Base-by-base conservation (phyloP, 2,888 invertebrate genomes). In the Eucriotettix oculatus region DNA sequence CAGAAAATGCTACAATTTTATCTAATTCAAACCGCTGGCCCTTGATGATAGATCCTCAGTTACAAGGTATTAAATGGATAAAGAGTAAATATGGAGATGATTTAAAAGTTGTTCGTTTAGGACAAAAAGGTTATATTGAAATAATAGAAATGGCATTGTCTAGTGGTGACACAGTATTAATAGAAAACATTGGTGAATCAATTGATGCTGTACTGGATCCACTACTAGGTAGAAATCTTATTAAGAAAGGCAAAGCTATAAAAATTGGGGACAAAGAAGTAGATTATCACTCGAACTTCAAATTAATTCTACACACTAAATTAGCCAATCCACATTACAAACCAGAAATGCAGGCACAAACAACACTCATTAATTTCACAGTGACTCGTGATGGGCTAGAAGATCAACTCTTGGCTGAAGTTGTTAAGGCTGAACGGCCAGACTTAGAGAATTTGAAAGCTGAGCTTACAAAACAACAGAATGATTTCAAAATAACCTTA, bases 341-440 rank as follows among this genome's bases (percentile, higher is more conserved):
- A 70, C 95, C 95, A 0, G 95, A 96, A 75, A 90, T 95, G 84
- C 95, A 96, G 43, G 95, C 95, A 0, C 95, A 96, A 75, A 89
- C 93, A 10, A 95, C 95, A 0, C 79, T 96, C 16, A 94, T 96
- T 64, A 95, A 96, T 74, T 96, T 96, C 69, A 95, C 95, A 1
- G 95, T 96, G 2, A 96, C 95, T 0, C 82, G 84, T 69, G 93
- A 95, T 72, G 95, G 92, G 43, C 77, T 96, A 16, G 96, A 96
- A 72, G 95, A 96, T 68, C 96, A 96, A 71, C 75, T 96, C 14
- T 73, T 96, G 41, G 95, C 92, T 10, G 93, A 92, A 73, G 95
- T 96, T 10, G 94, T 96, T 0, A 92, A 92, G 75, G 85, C 86
- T 0, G 96, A 96, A 73, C 79, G 95, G 64, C 94, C 95, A 0